Conservation (phyloP, 2,888 invertebrate genomes). For the Drosophila borealis region DNA sequence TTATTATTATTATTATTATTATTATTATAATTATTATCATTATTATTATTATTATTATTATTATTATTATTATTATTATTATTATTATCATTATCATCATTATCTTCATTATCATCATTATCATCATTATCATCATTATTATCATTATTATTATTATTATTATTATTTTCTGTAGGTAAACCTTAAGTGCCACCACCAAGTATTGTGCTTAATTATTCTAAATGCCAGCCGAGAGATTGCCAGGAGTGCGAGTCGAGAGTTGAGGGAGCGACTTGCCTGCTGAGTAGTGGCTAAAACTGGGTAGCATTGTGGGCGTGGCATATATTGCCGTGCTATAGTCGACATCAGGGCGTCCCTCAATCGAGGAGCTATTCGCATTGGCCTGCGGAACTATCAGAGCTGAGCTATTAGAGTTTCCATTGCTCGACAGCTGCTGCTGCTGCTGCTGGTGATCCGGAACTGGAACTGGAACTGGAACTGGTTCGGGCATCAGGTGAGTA, state of each 20-base stretch:
- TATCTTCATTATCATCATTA: no score
- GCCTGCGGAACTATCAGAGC: conserved; percentile 87
- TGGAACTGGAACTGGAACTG: conserved; percentile 10
- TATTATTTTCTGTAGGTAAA: neutral
- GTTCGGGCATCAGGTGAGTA: conserved; percentile 39
- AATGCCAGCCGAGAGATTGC: conserved; percentile 2
- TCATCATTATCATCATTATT: no score
- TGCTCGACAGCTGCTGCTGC: conserved; percentile 33
- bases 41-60: no score
- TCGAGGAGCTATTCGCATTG: conserved; percentile 69
- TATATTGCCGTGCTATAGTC: conserved; percentile 67
- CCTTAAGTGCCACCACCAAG: conserved; percentile 26
- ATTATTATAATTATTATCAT: no score
- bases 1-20: neutral
- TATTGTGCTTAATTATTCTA: conserved; percentile 19
- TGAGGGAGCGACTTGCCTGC: conserved; percentile 89
- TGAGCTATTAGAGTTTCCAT: conserved; percentile 45
- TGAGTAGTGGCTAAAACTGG: conserved; percentile 89
- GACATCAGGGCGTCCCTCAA: conserved; percentile 40
- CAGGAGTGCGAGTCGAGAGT: conserved; percentile 14
- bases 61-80: no score
- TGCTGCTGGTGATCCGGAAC: conserved; percentile 28
- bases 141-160: neutral
- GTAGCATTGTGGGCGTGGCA: conserved; percentile 88
- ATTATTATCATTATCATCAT: no score